A percentile compares a stretch with the other conserved stretches of the same genome.
These are phyloP conservation scores for Bothrops jararaca DNA, from an alignment of 2,113 vertebrate genomes.

Conservation along the genomic window DNA sequence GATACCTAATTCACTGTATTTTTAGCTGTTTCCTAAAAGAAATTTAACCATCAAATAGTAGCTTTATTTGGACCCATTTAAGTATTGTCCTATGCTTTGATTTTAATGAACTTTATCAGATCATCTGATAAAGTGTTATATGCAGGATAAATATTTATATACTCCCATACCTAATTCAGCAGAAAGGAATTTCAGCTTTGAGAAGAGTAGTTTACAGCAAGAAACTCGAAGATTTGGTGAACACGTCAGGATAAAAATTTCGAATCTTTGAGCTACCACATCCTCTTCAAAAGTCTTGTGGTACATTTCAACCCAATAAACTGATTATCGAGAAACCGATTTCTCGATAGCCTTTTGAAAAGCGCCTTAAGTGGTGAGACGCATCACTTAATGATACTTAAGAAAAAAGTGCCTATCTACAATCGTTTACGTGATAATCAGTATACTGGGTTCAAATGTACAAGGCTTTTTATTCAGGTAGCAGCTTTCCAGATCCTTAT, in stretches of 20 bases:
- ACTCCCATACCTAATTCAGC: not conserved
- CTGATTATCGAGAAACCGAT: not conserved
- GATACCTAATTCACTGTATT: not conserved
- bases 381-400: not conserved
- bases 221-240: not conserved
- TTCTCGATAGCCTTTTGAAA: not conserved
- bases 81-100: not conserved
- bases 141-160: not conserved
- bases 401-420: not conserved
- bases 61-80: not conserved
- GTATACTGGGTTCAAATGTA: not conserved
- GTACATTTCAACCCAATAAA: not conserved
- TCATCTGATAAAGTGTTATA: not conserved
- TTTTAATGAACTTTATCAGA: not conserved
- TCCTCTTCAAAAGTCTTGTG: not conserved
- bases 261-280: not conserved
- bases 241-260: not conserved
- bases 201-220: not conserved
- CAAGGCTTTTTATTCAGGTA: not conserved
- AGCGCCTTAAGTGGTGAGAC: not conserved
- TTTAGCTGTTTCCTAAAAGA: not conserved
- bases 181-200: not conserved
- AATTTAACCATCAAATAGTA: not conserved
- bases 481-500: not conserved
- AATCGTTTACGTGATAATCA: not conserved